These are phyloP conservation scores for Chamaetylas fuelleborni DNA, from an alignment of 2,113 vertebrate species.

Conservation along the genomic window DNA sequence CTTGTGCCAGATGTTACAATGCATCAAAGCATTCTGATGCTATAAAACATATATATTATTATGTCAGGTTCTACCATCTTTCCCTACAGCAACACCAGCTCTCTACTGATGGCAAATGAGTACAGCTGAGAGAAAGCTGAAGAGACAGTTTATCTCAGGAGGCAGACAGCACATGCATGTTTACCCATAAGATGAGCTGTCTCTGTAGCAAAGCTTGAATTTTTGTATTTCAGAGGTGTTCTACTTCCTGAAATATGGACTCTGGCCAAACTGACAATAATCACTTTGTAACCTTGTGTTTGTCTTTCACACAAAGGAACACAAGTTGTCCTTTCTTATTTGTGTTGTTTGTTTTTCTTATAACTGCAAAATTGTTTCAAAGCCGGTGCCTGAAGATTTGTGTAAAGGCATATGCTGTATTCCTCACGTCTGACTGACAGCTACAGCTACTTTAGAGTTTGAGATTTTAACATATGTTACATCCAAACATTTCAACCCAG, in stretches of 20 bases:
- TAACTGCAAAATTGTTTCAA: not conserved
- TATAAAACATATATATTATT: not conserved
- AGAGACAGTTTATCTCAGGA: not conserved
- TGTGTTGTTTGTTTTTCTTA: not conserved
- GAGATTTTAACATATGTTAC: not conserved
- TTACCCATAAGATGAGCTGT: not conserved
- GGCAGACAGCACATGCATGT: not conserved
- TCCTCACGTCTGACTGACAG: not conserved
- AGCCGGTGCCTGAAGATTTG: not conserved
- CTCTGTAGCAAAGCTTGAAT: not conserved
- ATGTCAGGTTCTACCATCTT: not conserved
- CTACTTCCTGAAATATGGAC: not conserved
- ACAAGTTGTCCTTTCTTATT: not conserved
- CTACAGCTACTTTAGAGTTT: not conserved
- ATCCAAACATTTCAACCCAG: not conserved
- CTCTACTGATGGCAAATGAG: not conserved
- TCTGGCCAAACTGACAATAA: not conserved
- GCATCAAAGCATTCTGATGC: not conserved
- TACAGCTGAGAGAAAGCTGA: not conserved
- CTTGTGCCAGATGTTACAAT: not conserved
- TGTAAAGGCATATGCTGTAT: not conserved
- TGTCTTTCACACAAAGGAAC: not conserved
- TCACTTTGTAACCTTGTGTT: not conserved
- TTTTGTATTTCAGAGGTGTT: not conserved
- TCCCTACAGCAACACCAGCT: not conserved